These are phyloP conservation scores for Dufourea novaeangliae DNA, from an alignment of 1,140 invertebrate species.

Conservation along the genomic window DNA sequence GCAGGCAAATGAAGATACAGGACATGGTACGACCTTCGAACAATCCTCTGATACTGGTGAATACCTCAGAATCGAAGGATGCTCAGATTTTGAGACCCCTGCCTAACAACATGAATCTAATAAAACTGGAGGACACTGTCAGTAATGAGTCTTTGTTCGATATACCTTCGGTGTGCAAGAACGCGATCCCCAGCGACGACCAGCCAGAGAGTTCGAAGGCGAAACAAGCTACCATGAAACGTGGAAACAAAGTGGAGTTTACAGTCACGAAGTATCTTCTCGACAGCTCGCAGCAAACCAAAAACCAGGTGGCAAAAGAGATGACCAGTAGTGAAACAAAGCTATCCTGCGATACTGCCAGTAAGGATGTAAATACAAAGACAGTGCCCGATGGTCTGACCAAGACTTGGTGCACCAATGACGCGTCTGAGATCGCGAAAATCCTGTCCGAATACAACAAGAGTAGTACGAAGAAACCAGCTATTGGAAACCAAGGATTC, in stretches of 20 bases:
- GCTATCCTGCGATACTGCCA: not conserved
- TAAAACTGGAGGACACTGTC: conserved; percentile 49
- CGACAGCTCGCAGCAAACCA: conserved; percentile 20
- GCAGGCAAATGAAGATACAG: conserved; percentile 49
- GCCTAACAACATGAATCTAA: not conserved
- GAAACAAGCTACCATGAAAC: conserved; percentile 22
- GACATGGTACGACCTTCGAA: conserved; percentile 33
- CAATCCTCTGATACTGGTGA: conserved; percentile 56
- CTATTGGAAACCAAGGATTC: conserved; percentile 20
- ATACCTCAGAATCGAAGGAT: conserved; percentile 10
- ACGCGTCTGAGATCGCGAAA: conserved; percentile 65
- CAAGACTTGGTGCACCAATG: conserved; percentile 45
- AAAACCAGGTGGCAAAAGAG: conserved; percentile 13
- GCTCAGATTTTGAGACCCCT: not conserved
- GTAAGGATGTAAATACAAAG: not conserved
- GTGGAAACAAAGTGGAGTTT: conserved; percentile 27
- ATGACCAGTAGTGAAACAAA: not conserved
- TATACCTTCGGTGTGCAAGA: conserved; percentile 64
- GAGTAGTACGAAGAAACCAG: conserved; percentile 33
- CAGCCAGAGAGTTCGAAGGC: not conserved
- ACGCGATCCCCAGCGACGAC: conserved; percentile 24
- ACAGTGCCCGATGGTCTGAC: not conserved
- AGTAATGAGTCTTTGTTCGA: conserved; percentile 62
- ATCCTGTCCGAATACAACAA: conserved; percentile 70
- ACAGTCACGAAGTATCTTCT: conserved; percentile 21